Evolutionary conservation across 1,140 invertebrate species (phyloP), one percentile per base, ranked within the genome.

Genomic region (Drosophila oshimai): DNA sequence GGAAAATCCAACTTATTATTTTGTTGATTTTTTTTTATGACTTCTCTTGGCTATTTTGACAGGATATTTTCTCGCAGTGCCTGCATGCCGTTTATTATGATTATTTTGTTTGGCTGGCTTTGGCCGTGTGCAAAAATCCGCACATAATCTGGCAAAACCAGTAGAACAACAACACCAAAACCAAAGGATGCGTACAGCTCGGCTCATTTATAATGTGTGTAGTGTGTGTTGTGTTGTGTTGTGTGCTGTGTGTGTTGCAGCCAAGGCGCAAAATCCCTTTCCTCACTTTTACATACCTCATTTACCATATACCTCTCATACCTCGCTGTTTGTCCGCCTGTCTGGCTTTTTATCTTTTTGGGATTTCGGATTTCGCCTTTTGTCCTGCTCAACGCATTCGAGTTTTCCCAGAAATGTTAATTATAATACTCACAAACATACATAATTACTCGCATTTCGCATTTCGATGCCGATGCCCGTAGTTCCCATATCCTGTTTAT

Each of bases 351-450:
- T 53, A 50, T 55, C 33, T 72, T 22, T 73, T 62, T n/a, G n/a
- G n/a, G n/a, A n/a, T n/a, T 51, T 44, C 53, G 62, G 74, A 65
- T 74, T 78, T 71, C 50, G 74, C 64, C 74, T 86, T 87, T 87
- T 86, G 80, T 87, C 81, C 76, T 86, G 80, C 80, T 78, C 81
- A 72, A 87, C 83, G 67, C 80, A 80, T 86, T 87, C 80, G 80
- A 86, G 74, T 86, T 86, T 86, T 86, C 81, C 81, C 81, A 86
- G 81, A 86, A 86, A 81, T 86, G 81, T 86, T 86, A 86, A 86
- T 86, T 86, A 86, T 86, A 86, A 86, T 87, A 86, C 80, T 79
- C 55, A 79, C 73, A 86, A 61, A 75, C 80, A 65, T 73, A 87
- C 81, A 86, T 86, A 86, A 77, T 87, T 87, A 86, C 81, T 87